Base-by-base conservation (phyloP, 2,888 invertebrate species). In the Taenaris catops region DNA sequence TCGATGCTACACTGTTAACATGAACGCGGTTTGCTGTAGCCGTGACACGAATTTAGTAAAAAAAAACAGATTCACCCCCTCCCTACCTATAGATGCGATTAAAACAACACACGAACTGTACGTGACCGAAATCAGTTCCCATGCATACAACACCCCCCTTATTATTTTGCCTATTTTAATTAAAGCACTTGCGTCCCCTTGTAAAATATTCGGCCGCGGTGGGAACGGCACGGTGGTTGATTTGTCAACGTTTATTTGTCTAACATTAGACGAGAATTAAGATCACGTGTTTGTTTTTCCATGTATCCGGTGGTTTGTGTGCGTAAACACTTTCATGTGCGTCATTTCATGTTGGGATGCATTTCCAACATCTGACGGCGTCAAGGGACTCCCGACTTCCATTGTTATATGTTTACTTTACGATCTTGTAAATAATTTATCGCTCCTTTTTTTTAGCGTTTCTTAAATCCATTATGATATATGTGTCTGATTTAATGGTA, bases 141-240 rank as follows among this genome's bases (percentile, higher is more conserved):
- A 81, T 74, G 68, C 49, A 56, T n/a, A n/a, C n/a, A n/a, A n/a
- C 63, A 63, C 66, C 61, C 55, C 57, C 55, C 59, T 65, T 66
- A 60, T 66, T 80, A 74, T 74, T 80, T 80, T 68, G 69, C 60
- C 64, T 69, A 69, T 70, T 69, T 63, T 75, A 80, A 83, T 81
- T 75, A 67, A 54, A 52, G 55, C 51, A 56, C 48, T 53, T 58
- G 61, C 68, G 68, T 63, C 70, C 58, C 58, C 53, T 53, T 51
- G 59, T 68, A 63, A 45, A 57, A 55, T 64, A 74, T 76, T 61
- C 70, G 74, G 57, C 70, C 69, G 65, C 70, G 78, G 78, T 86
- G 84, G 75, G 86, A 84, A 84, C 84, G 65, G 43, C 49, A 72
- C 68, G 48, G 41, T 49, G 42, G n/a, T 21, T 44, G 46, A 48